Conservation (phyloP, 2,113 vertebrate genomes). For the Phalacrocorax aristotelis region DNA sequence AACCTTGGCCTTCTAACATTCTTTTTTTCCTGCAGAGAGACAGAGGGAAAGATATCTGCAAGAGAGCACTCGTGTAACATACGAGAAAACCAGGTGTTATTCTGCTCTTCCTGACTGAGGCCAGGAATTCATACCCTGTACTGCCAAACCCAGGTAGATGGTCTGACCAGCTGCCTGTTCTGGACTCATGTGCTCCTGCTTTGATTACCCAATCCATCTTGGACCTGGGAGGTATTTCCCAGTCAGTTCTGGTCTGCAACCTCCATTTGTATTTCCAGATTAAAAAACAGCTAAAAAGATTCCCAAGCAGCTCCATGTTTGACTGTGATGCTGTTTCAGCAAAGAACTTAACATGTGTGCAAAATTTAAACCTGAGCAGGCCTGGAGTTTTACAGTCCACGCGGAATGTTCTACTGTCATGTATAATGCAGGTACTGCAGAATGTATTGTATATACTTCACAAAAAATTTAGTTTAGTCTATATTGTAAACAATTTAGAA, state of each 20-base stretch:
- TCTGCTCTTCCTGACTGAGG: not conserved
- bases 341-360: not conserved
- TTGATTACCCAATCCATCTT: not conserved
- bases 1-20: not conserved
- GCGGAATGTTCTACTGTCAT: not conserved
- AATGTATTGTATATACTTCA: not conserved
- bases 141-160: not conserved
- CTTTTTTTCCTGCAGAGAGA: not conserved
- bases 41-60: not conserved
- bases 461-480: not conserved
- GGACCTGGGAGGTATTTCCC: not conserved
- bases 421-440: not conserved
- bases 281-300: not conserved
- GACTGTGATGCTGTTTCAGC: not conserved
- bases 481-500: not conserved
- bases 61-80: not conserved
- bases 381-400: not conserved
- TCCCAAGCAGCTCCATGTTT: not conserved
- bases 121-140: not conserved
- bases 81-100: not conserved
- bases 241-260: not conserved
- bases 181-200: not conserved
- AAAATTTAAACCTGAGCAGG: not conserved
- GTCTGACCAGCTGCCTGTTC: not conserved
- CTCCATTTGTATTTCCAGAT: not conserved